Base-by-base conservation (phyloP, 1,140 invertebrate species). In the Drosophila paulistorum region DNA sequence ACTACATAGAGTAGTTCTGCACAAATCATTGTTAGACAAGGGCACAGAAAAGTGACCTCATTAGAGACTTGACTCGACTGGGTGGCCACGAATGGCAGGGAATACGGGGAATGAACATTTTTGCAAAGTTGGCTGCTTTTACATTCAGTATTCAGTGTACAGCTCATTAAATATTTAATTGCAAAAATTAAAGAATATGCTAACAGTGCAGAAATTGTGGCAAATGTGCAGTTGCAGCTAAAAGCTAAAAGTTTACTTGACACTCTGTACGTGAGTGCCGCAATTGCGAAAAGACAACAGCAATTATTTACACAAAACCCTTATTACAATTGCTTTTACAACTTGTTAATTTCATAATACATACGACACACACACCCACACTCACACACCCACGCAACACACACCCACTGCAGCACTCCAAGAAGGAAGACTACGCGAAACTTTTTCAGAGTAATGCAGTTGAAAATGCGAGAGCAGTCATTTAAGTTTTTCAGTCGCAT, bases 151-250 rank as follows among this genome's bases (percentile, higher is more conserved):
- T 20, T 23, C 26, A 35, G 26, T 62, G 67, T 68, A 79, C 75
- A 75, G 79, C 82, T 87, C 82, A 87, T 86, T 86, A 86, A 86
- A 86, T 86, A 86, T 86, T 86, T 87, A 86, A 86, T 86, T 79
- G 33, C 76, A 67, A 59, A 85, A 86, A 86, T 86, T 81, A 86
- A 83, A 83, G 83, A 86, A 83, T 86, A 67, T 83, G 83, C 82
- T 68, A 79, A 71, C 79, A 62, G 60, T 65, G 80, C 81, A 69
- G 42, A 71, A 79, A 73, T 59, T 37, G 20, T 33, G 30, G 26
- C 54, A 23, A 45, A 54, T 37, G 26, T 57, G 74, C 68, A 65
- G 41, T 68, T 69, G 65, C 74, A 74, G 66, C 74, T 39, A 69
- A 81, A 77, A 82, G 42, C 41, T 72, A 14, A 30, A 23, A 37